Percentiles rank a stretch among this genome's conserved stretches.
These are phyloP conservation scores for Corynorhinus townsendii DNA, from an alignment of 2,113 vertebrate species.

Conservation along the genomic window DNA sequence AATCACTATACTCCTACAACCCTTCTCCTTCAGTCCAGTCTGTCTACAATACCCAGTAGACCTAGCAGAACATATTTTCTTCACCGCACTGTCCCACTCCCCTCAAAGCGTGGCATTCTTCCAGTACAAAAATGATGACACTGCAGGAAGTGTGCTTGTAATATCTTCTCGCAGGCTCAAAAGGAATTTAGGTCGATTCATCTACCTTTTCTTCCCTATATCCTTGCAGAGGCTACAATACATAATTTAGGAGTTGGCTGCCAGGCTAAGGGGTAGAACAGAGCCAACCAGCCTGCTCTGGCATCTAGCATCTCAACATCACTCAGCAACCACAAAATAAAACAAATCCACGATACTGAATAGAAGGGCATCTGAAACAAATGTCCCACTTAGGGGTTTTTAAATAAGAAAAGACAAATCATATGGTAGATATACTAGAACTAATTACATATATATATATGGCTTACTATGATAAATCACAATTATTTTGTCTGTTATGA, in stretches of 20 bases:
- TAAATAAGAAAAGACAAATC: conserved; percentile 19
- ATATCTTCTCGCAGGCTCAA: neutral
- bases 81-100: neutral
- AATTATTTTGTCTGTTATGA: neutral
- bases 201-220: neutral
- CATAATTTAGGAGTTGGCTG: neutral
- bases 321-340: neutral
- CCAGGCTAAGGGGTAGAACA: neutral
- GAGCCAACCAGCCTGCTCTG: neutral
- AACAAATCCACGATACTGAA: neutral
- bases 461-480: neutral
- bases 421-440: neutral
- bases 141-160: neutral
- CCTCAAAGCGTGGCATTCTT: neutral
- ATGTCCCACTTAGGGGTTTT: neutral
- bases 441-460: neutral
- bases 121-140: neutral
- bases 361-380: neutral
- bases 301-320: neutral
- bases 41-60: neutral
- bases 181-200: neutral
- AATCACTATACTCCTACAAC: neutral
- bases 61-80: neutral
- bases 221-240: neutral
- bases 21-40: neutral